Evolutionary conservation across 2,888 invertebrate genomes (phyloP).

Genomic region (Lithophane semibrunnea): DNA sequence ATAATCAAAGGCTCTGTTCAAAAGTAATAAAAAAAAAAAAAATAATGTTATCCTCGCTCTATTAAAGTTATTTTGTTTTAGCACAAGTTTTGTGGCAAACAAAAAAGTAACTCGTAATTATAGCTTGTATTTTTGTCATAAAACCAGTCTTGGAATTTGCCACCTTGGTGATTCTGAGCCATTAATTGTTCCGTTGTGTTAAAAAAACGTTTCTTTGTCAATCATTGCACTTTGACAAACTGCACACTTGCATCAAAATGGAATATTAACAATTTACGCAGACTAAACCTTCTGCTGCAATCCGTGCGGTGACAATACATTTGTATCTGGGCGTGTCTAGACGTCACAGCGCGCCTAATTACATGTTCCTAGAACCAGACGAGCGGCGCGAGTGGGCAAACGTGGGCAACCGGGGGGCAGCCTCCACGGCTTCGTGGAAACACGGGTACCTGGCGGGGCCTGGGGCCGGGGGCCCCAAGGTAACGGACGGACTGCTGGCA

Average conservation of each 20-base stretch:
- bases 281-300: constrained; percentile 14
- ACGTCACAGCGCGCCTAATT: constrained; percentile 42
- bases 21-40: too few relatives aligned
- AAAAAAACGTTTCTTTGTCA: not conserved
- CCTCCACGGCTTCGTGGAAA: constrained; percentile 17
- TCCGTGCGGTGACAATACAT: not conserved
- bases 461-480: not conserved
- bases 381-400: constrained; percentile 17
- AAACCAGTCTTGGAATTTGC: too few relatives aligned
- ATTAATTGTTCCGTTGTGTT: not conserved
- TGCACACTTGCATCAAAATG: not conserved
- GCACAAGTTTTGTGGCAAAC: too few relatives aligned
- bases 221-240: not conserved
- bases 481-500: constrained; percentile 17
- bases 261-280: not conserved
- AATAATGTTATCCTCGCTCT: too few relatives aligned
- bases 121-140: too few relatives aligned
- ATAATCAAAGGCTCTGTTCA: too few relatives aligned
- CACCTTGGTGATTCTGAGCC: not conserved
- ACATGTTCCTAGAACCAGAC: constrained; percentile 43
- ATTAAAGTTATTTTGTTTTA: too few relatives aligned
- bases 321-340: constrained; percentile 34
- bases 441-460: constrained; percentile 11
- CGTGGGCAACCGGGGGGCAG: constrained; percentile 12
- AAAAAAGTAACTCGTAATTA: too few relatives aligned